A percentile compares a stretch with the other conserved stretches of the same genome.
Evolutionary conservation across 2,888 invertebrate genomes (phyloP).

Genomic region (Athetis lepigone): DNA sequence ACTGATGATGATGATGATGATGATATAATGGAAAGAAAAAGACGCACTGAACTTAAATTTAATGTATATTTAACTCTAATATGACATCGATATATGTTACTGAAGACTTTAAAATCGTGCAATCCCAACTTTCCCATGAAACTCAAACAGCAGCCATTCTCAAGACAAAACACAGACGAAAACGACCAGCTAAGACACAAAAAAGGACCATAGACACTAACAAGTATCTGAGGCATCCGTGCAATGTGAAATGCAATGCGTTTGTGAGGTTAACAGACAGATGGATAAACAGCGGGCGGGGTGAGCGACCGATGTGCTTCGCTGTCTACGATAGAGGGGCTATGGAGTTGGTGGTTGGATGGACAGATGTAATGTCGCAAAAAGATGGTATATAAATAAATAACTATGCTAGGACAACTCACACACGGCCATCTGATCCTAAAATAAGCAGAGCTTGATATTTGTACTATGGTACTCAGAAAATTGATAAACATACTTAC

Average conservation of each 20-base stretch:
- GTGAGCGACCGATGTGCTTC: conserved; percentile 69
- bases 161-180: conserved; percentile 20
- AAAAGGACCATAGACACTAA: conserved; percentile 24
- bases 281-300: conserved; percentile 71
- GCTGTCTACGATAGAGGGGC: conserved; percentile 48
- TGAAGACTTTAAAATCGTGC: too few relatives aligned
- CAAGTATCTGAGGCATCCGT: conserved; percentile 42
- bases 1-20: too few relatives aligned
- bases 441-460: too few relatives aligned
- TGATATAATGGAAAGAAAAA: too few relatives aligned
- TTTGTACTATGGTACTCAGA: too few relatives aligned
- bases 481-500: too few relatives aligned
- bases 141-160: conserved; percentile 8
- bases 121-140: not conserved
- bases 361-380: conserved; percentile 4
- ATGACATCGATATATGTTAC: too few relatives aligned
- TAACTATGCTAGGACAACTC: too few relatives aligned
- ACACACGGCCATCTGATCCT: too few relatives aligned
- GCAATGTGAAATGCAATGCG: conserved; percentile 57
- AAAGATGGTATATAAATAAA: too few relatives aligned
- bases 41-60: too few relatives aligned
- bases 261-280: conserved; percentile 60
- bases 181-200: conserved; percentile 2
- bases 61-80: too few relatives aligned
- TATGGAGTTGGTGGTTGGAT: not conserved